Conservation (phyloP, 30 jellyfish, hydroid and myxozoan species). For the Nemopilema nomurai region DNA sequence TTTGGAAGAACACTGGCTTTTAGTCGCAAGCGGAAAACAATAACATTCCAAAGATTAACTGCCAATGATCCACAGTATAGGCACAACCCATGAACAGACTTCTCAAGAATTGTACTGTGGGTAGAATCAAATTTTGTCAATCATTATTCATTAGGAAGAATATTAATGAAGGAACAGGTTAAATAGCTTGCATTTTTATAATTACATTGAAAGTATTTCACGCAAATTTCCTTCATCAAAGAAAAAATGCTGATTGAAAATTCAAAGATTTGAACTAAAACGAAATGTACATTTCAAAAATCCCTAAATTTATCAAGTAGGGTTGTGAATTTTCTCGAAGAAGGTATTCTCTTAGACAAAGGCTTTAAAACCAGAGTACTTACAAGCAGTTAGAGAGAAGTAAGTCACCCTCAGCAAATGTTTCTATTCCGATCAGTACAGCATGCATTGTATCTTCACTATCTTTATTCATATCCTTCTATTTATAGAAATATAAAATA, state of each 20-base stretch:
- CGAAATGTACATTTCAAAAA: too few species aligned
- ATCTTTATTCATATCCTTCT: conserved; percentile 20
- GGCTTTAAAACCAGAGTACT: not conserved
- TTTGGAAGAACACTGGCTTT: not conserved
- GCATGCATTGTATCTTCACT: conserved; percentile 41
- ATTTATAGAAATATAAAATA: not conserved
- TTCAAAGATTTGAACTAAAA: too few species aligned
- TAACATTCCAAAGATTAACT: conserved; percentile 19
- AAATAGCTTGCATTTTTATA: too few species aligned
- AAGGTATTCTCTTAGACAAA: not conserved
- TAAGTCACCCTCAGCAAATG: conserved; percentile 18
- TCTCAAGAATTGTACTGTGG: conserved; percentile 22
- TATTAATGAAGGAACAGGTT: too few species aligned
- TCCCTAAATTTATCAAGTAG: too few species aligned
- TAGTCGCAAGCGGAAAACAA: conserved; percentile 17
- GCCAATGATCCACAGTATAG: conserved; percentile 35
- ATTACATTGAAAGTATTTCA: too few species aligned
- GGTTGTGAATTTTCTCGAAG: too few species aligned
- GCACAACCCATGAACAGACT: conserved; percentile 27
- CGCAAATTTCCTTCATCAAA: too few species aligned
- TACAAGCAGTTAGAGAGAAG: conserved; percentile 44
- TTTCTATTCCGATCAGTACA: conserved; percentile 25
- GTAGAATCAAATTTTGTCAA: too few species aligned
- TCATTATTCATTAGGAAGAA: too few species aligned
- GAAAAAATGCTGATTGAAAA: too few species aligned